phyloP scores from a whole-genome alignment of 2,113 vertebrate species.

The Leptocoma aspasia region DNA sequence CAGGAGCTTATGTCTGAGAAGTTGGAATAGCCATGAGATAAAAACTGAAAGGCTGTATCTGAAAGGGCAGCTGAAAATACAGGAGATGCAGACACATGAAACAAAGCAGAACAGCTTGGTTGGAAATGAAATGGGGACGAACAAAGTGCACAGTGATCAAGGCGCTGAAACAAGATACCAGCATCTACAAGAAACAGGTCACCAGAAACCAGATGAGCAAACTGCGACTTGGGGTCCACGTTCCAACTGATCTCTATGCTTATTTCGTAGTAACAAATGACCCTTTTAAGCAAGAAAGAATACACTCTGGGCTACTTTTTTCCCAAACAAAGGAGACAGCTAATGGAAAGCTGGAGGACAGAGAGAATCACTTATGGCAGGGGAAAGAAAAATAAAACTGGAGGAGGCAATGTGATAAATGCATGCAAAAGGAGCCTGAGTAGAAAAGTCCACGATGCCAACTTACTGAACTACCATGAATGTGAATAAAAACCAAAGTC shows the following conservation, averaged over 20 bases:
- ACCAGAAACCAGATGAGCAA: neutral
- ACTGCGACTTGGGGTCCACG: neutral
- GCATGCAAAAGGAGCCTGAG: neutral
- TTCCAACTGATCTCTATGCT: neutral
- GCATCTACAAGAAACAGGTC: neutral
- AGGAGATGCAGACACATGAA: neutral
- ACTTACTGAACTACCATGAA: neutral
- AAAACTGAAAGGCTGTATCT: neutral
- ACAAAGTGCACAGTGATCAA: neutral
- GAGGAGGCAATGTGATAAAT: neutral
- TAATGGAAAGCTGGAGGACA: conserved; percentile 41
- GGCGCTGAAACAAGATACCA: neutral
- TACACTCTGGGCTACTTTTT: neutral
- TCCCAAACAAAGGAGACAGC: conserved; percentile 28
- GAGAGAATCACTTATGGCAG: neutral
- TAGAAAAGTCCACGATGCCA: neutral
- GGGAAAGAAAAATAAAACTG: neutral
- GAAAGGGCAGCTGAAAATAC: neutral
- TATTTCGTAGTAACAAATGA: conserved; percentile 35
- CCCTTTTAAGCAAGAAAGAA: neutral
- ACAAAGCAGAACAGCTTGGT: neutral
- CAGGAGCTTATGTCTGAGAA: neutral
- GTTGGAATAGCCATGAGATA: neutral
- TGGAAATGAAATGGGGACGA: neutral
- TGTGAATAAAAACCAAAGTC: neutral